Evolutionary conservation across 2,888 invertebrate species (phyloP), one percentile per base, ranked within the genome.

Genomic region (Stegophylla sp.): DNA sequence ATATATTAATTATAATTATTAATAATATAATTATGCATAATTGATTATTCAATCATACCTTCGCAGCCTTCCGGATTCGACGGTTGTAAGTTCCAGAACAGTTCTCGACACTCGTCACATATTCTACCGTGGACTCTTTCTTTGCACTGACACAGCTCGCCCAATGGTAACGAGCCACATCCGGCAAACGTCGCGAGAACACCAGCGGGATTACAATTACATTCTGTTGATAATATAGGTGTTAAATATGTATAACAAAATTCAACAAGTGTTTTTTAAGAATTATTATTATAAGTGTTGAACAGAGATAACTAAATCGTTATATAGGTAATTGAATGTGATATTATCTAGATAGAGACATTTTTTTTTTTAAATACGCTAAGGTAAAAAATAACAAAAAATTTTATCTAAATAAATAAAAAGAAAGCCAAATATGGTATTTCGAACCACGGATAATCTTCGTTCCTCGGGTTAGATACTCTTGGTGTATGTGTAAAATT

Each of bases 161-260:
- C 98, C 13, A 92, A 92, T 0, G 93, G 95, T 48, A 96, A 92
- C 0, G 94, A 93, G 0, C 96, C 96, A 85, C 98, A 98, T 13
- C 98, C 95, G 86, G 91, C 91, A 85, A 98, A 98, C 17, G 93
- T 92, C 34, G 92, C 92, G 43, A 93, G 90, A 4, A 98, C 96
- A 79, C 98, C 99, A 75, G 94, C 93, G 0, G 98, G 99, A 87
- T 99, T 94, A 86, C 99, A 99, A 87, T 98, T 98, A 87, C 99
- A 99, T 85, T 94, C 95, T 89, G 84, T 72, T n/a, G n/a, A n/a
- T n/a, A n/a, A n/a, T n/a, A n/a, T n/a, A n/a, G n/a, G n/a, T n/a
- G n/a, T n/a, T n/a, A n/a, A n/a, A n/a, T 41, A 41, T 67, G 34
- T 34, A 7, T 5, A 34, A 53, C 4, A 72, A 71, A 71, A 69